Evolutionary conservation across 2,797 vertebrate genomes (phyloP).

Genomic region (Pampus argenteus): DNA sequence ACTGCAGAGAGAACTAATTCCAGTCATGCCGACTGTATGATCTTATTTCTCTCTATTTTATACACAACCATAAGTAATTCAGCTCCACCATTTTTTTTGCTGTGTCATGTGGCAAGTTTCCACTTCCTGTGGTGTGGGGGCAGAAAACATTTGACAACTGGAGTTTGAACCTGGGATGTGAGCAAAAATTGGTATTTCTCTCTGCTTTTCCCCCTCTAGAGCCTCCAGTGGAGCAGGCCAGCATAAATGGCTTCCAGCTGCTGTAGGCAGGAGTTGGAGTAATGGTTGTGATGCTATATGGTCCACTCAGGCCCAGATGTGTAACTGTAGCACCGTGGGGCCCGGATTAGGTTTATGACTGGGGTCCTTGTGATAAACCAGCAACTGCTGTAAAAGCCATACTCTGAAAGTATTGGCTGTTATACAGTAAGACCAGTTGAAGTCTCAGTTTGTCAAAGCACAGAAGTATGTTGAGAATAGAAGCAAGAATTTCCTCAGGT

Average conservation of each 20-base stretch:
- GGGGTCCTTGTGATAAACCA: slow-evolving; percentile 32
- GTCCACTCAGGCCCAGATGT: slow-evolving; percentile 57
- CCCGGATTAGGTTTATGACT: slow-evolving; percentile 26
- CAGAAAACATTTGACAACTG: slow-evolving; percentile 17
- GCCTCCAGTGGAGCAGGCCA: slow-evolving; percentile 16
- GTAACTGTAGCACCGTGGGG: slow-evolving; percentile 25
- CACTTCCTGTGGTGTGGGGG: slow-evolving; percentile 38
- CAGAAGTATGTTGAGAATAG: not conserved
- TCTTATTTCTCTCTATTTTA: slow-evolving; percentile 36
- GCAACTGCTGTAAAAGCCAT: slow-evolving; percentile 7
- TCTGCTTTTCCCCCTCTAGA: slow-evolving; percentile 4
- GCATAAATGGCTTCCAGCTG: slow-evolving; percentile 70
- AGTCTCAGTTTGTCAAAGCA: slow-evolving; percentile 1
- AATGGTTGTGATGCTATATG: slow-evolving; percentile 16
- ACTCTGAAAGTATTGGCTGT: not conserved
- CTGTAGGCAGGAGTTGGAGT: slow-evolving; percentile 26
- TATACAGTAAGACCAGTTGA: slow-evolving; percentile 8
- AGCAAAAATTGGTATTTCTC: slow-evolving; percentile 1
- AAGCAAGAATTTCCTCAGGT: slow-evolving; percentile 14
- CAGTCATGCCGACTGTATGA: slow-evolving; percentile 19
- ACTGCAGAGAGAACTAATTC: slow-evolving; percentile 26
- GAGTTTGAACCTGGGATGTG: slow-evolving; percentile 8
- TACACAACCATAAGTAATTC: slow-evolving; percentile 43
- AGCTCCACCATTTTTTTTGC: slow-evolving; percentile 5
- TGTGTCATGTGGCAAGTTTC: slow-evolving; percentile 43